Conservation (phyloP, 2,888 invertebrate species). For the Luffia ferchaultella region DNA sequence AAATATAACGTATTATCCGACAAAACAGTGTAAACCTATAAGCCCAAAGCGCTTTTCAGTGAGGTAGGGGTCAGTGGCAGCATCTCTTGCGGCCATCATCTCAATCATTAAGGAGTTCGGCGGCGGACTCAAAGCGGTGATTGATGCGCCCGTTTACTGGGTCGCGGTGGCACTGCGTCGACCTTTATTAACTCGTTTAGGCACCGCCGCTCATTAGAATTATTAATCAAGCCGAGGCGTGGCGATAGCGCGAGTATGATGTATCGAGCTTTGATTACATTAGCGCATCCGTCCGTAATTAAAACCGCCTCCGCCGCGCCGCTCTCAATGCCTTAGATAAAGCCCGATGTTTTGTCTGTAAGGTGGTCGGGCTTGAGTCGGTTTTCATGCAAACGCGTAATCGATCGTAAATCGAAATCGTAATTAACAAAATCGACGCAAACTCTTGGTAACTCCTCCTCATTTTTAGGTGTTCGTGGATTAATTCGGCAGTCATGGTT, state of each 20-base stretch:
- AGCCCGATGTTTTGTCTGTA: constrained; percentile 6
- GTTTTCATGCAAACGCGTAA: too few relatives aligned
- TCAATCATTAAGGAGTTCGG: constrained; percentile 60
- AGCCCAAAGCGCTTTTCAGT: too few relatives aligned
- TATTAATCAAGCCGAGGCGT: constrained; percentile 63
- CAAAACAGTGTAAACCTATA: too few relatives aligned
- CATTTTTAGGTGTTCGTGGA: too few relatives aligned
- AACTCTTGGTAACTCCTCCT: too few relatives aligned
- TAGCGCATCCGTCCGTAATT: constrained; percentile 55
- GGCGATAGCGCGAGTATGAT: constrained; percentile 58
- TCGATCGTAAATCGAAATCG: too few relatives aligned
- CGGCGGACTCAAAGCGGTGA: constrained; percentile 59
- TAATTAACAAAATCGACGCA: too few relatives aligned
- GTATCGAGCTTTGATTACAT: constrained; percentile 65
- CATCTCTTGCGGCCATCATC: constrained; percentile 39
- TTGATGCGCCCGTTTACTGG: constrained; percentile 61
- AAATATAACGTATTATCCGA: too few relatives aligned
- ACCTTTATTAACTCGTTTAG: constrained; percentile 65
- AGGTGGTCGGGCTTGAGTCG: too few relatives aligned
- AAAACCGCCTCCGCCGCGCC: constrained; percentile 46
- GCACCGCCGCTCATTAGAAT: constrained; percentile 64
- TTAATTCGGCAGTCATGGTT: too few relatives aligned
- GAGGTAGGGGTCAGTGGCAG: too few relatives aligned
- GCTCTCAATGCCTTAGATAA: constrained; percentile 23
- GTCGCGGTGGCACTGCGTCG: constrained; percentile 44